These are phyloP conservation scores for Gastrophryne carolinensis DNA, from an alignment of 2,797 vertebrate species.

Conservation along the genomic window DNA sequence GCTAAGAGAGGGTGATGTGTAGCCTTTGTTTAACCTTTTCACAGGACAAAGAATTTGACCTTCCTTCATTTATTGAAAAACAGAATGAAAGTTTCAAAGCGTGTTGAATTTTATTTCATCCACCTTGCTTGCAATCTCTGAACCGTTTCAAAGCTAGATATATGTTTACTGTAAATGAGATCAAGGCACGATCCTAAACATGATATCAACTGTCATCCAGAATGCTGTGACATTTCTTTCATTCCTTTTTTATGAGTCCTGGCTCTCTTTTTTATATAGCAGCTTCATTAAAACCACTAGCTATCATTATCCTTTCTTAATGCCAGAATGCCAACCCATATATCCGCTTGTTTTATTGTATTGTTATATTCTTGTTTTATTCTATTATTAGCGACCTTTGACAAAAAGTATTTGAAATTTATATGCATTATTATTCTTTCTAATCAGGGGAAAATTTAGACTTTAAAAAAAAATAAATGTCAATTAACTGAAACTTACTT, in stretches of 20 bases:
- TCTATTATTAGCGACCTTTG: slow-evolving; percentile 26
- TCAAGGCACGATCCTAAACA: slow-evolving; percentile 19
- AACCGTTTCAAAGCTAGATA: slow-evolving; percentile 22
- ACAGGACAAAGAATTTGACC: not conserved
- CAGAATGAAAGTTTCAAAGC: slow-evolving; percentile 24
- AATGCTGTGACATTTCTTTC: slow-evolving; percentile 39
- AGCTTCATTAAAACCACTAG: slow-evolving; percentile 35
- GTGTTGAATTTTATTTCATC: slow-evolving; percentile 16
- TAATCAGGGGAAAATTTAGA: no score
- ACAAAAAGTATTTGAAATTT: slow-evolving; percentile 16
- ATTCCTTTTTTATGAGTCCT: slow-evolving; percentile 19
- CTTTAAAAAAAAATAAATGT: no score
- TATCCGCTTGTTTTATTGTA: no score
- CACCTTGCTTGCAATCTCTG: slow-evolving; percentile 6
- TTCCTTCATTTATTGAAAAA: slow-evolving; percentile 13
- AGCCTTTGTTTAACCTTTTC: not conserved
- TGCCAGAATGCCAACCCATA: slow-evolving; percentile 10
- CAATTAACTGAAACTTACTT: no score
- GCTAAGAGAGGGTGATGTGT: not conserved
- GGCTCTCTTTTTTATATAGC: slow-evolving; percentile 24
- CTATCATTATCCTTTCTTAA: slow-evolving; percentile 35
- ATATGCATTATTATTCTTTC: no score
- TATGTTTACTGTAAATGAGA: slow-evolving; percentile 32
- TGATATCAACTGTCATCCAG: slow-evolving; percentile 32
- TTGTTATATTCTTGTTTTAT: no score